Evolutionary conservation across 2,888 invertebrate species (phyloP), one percentile per base, ranked within the genome.

Genomic region (Mesorhabditis sp.): DNA sequence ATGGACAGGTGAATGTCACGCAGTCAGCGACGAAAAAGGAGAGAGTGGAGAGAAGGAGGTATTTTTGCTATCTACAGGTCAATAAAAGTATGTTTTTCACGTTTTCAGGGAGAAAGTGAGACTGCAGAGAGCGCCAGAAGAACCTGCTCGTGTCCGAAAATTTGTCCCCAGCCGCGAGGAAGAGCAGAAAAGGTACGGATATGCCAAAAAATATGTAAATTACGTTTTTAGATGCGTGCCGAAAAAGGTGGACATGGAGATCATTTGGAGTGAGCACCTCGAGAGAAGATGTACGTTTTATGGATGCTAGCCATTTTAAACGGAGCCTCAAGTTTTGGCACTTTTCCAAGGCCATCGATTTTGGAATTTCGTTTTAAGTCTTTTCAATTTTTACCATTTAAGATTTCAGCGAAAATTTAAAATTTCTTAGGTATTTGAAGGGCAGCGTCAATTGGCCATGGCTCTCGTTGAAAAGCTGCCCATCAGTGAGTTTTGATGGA

Each of bases 181-280:
- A 66, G 13, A n/a, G 13, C 13, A 10, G 4, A 41, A 13, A 69
- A n/a, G 3, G 41, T 7, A 28, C n/a, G 15, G 10, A 13, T 13
- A 43, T 43, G 58, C 45, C 64, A 69, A 70, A 42, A 66, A 67
- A 28, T 66, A 66, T 4, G 67, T 70, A 65, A n/a, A 66, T 15
- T 71, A 72, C 45, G 64, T 73, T 58, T 28, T 28, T 28, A 28
- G 28, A 50, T 80, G 72, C 65, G 66, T 63, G 7, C 65, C 45
- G 45, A 66, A 70, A 45, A 83, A 83, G 66, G 75, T 82, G 72
- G 83, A 82, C 66, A 62, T 81, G 13, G 73, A 81, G 64, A 74
- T 82, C 65, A 78, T 82, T 65, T 82, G 64, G 82, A 82, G 82
- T 83, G 4, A 82, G 82, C 0, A 72, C 80, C 5, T 81, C 80